These are phyloP conservation scores for Cremastobaeus sp. DNA, from an alignment of 2,888 invertebrate genomes.

Conservation along the genomic window DNA sequence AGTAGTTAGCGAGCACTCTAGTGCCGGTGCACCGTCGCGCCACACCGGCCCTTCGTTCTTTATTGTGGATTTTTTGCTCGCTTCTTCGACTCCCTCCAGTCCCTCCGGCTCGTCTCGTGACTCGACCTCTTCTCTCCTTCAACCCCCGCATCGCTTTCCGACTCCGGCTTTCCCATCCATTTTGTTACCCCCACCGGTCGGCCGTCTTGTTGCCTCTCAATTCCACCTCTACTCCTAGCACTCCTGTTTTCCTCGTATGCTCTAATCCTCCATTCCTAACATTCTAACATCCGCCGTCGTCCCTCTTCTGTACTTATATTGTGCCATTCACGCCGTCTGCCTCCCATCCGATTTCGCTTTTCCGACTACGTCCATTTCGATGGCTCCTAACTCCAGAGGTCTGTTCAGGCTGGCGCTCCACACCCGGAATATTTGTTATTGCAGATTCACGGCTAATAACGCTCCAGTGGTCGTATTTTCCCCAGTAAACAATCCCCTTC, in stretches of 20 bases:
- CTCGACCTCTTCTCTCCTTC: slow-evolving; percentile 60
- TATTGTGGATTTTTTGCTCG: slow-evolving; percentile 64
- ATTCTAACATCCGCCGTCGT: slow-evolving; percentile 37
- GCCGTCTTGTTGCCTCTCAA: slow-evolving; percentile 17
- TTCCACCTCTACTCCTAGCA: slow-evolving; percentile 20
- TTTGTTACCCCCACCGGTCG: slow-evolving; percentile 55
- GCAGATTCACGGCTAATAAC: slow-evolving; percentile 57
- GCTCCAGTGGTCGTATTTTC: slow-evolving; percentile 54
- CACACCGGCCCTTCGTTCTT: slow-evolving; percentile 66
- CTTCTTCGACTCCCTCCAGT: slow-evolving; percentile 66
- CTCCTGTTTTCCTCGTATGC: slow-evolving; percentile 26
- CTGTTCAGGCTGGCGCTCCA: background rate
- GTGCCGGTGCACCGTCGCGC: slow-evolving; percentile 56
- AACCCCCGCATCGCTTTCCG: slow-evolving; percentile 61
- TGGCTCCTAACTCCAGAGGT: too few species aligned
- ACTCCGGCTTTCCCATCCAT: slow-evolving; percentile 61
- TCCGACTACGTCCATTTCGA: too few species aligned
- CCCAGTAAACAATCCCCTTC: slow-evolving; percentile 57
- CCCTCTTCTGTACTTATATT: too few species aligned
- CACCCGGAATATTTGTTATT: slow-evolving; percentile 49
- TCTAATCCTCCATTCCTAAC: slow-evolving; percentile 51
- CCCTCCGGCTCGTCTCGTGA: slow-evolving; percentile 65
- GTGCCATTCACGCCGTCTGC: too few species aligned
- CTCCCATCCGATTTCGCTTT: too few species aligned
- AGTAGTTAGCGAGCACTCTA: slow-evolving; percentile 62